These are phyloP conservation scores for Idaea dimidiata DNA, from an alignment of 2,888 invertebrate genomes.

Conservation along the genomic window DNA sequence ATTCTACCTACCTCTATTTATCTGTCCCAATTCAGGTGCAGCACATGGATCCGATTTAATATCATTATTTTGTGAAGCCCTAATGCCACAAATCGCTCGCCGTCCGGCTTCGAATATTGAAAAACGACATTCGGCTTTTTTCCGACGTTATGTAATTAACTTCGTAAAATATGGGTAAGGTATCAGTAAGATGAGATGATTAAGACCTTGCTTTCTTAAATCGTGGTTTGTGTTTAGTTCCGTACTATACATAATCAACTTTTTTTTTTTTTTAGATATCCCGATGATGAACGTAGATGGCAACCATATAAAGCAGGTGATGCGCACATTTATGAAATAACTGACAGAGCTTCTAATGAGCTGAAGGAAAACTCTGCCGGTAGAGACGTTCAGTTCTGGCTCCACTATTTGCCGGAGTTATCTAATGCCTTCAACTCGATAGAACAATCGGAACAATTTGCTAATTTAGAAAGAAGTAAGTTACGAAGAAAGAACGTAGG, in stretches of 20 bases:
- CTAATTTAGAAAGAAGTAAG: conserved; percentile 47
- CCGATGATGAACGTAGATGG: conserved; percentile 82
- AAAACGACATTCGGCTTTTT: conserved; percentile 66
- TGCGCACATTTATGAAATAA: conserved; percentile 72
- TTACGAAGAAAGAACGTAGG: background rate
- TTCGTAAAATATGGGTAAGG: conserved; percentile 76
- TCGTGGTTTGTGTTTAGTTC: too few relatives aligned
- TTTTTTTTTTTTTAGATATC: conserved; percentile 69
- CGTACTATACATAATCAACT: too few relatives aligned
- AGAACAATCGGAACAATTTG: conserved; percentile 55
- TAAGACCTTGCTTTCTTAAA: too few relatives aligned
- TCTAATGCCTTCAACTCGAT: conserved; percentile 38
- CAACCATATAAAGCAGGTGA: conserved; percentile 78
- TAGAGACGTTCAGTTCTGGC: conserved; percentile 63
- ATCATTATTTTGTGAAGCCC: conserved; percentile 83
- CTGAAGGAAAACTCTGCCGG: conserved; percentile 32
- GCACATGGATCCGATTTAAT: conserved; percentile 85
- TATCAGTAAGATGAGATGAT: too few relatives aligned
- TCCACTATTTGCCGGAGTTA: conserved; percentile 67
- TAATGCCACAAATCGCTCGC: conserved; percentile 84
- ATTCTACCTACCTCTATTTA: background rate
- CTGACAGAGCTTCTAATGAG: conserved; percentile 27
- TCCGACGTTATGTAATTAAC: conserved; percentile 56
- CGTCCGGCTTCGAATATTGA: conserved; percentile 82
- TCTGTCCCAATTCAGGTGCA: conserved; percentile 67